Conservation (phyloP, 1,140 invertebrate genomes). For the Aphelenchoides besseyi region DNA sequence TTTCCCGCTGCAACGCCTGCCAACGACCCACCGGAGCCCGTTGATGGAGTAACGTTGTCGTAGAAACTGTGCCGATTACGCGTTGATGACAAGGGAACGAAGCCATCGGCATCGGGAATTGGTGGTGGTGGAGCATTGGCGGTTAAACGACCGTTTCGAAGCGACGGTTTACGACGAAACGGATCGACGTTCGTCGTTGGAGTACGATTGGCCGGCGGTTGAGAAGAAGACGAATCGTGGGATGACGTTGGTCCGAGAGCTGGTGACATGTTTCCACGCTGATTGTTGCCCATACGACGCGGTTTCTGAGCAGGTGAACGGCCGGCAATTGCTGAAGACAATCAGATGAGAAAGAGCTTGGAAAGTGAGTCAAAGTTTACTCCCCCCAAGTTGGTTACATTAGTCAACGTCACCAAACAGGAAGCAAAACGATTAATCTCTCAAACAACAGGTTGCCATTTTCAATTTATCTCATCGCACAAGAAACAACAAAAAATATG, state of each 20-base stretch:
- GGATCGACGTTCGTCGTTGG: not conserved
- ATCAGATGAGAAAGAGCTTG: not conserved
- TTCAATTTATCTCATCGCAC: not conserved
- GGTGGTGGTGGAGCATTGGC: slow-evolving; percentile 28
- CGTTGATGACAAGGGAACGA: slow-evolving; percentile 36
- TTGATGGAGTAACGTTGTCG: slow-evolving; percentile 33
- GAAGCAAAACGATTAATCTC: not conserved
- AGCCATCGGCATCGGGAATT: slow-evolving; percentile 40
- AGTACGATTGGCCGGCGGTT: slow-evolving; percentile 14
- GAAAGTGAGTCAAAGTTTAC: not conserved
- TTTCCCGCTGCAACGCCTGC: slow-evolving; percentile 5
- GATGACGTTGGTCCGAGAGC: not conserved
- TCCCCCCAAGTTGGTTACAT: not conserved
- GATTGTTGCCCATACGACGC: slow-evolving; percentile 34
- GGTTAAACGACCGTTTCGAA: slow-evolving; percentile 23
- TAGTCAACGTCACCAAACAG: not conserved
- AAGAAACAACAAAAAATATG: not conserved
- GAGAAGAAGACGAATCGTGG: slow-evolving; percentile 9
- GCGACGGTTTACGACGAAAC: slow-evolving; percentile 27
- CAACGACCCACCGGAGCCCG: not conserved
- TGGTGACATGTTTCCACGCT: slow-evolving; percentile 18
- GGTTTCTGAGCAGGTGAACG: slow-evolving; percentile 44
- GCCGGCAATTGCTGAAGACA: slow-evolving; percentile 42
- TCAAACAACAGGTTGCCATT: not conserved
- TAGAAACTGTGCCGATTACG: slow-evolving; percentile 18